Base-by-base conservation (phyloP, 2,888 invertebrate species). In the Plebejus melissa region DNA sequence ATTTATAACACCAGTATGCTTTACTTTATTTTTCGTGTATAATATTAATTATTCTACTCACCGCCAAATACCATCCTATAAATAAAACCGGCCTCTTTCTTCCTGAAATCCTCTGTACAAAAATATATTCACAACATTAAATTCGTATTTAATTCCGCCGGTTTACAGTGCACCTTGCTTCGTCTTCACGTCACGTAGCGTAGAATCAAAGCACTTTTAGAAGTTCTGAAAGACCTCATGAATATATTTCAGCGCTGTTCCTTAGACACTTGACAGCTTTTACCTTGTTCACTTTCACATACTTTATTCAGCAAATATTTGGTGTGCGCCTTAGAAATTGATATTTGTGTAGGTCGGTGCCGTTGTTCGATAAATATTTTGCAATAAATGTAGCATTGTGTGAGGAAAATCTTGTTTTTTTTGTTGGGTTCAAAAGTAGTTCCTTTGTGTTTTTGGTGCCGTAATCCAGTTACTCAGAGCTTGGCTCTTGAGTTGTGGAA, bases 191-290 rank as follows among this genome's bases (percentile, higher is more conserved):
- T 65, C 65, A 65, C 65, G 65, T 65, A 65, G 11, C 60, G 11
- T 22, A 58, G 65, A 65, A 65, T 65, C 65, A 65, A 65, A 65
- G 65, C 65, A 65, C 65, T 65, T 65, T 65, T 32, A 65, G 65
- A 36, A 65, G 4, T 65, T 65, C 5, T 11, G 11, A 65, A 36
- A 65, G 65, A 65, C 13, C 70, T 70, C 70, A 70, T 70, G 70
- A 70, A 70, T 70, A 70, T 22, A 70, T 70, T 70, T 70, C 22
- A 9, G 9, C 38, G n/a, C 41, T 70, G 70, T 41, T 41, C 70
- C 41, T 41, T 16, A 70, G 70, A 65, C n/a, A 70, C 70, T 70
- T 70, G 70, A 70, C 70, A 70, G 70, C 70, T 70, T 70, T 70
- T 41, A 70, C 41, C 41, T 70, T 70, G 70, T 70, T 70, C 38